Evolutionary conservation across 2,113 vertebrate species (phyloP).

Genomic region (Bagarius yarrelli): DNA sequence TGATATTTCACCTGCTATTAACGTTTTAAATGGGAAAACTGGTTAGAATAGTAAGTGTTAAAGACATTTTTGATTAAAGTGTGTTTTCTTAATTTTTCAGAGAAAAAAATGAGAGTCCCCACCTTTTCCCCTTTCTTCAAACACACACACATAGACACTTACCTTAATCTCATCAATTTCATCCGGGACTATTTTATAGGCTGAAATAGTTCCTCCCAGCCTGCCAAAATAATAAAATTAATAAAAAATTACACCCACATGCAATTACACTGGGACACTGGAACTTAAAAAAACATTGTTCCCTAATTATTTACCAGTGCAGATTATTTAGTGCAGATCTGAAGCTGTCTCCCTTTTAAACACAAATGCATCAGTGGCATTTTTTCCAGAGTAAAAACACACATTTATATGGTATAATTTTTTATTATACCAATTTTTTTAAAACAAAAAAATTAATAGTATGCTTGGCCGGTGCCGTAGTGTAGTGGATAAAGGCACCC

Average conservation of each 20-base stretch:
- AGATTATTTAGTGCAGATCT: background rate
- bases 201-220: conserved; percentile 94
- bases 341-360: background rate
- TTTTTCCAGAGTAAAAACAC: background rate
- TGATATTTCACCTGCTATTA: background rate
- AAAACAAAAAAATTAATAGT: too few relatives aligned
- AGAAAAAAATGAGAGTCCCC: too few relatives aligned
- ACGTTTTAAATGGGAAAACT: too few relatives aligned
- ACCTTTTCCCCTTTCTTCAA: too few relatives aligned
- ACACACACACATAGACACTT: conserved; percentile 53
- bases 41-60: too few relatives aligned
- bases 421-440: background rate
- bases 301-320: background rate
- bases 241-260: conserved; percentile 49
- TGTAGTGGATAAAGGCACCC: too few relatives aligned
- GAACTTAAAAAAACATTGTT: background rate
- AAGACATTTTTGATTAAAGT: too few relatives aligned
- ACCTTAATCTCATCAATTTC: conserved; percentile 99
- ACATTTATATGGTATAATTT: background rate
- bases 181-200: conserved; percentile 98
- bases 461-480: too few relatives aligned
- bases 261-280: background rate
- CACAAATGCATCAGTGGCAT: background rate
- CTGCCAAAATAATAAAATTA: conserved; percentile 72
- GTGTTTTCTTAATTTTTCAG: too few relatives aligned